Evolutionary conservation across 2,888 invertebrate genomes (phyloP).

Genomic region (Patella pellucida): DNA sequence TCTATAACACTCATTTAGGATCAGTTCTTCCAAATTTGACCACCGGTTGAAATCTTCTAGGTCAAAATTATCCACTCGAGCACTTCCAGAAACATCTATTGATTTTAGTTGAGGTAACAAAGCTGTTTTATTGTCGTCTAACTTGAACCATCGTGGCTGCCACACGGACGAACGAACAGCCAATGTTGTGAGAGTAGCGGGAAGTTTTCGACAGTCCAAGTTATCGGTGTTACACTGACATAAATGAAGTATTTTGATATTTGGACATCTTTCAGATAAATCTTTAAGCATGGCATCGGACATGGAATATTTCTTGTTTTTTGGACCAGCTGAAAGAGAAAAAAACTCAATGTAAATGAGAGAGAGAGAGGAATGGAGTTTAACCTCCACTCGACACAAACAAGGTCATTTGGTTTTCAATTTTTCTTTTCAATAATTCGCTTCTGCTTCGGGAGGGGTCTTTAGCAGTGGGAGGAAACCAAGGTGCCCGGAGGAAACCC

Average conservation of each 20-base stretch:
- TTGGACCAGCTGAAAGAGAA: constrained; percentile 39
- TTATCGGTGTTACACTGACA: constrained; percentile 44
- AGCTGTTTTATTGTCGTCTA: constrained; percentile 23
- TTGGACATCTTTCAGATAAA: constrained; percentile 57
- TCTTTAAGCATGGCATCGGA: constrained; percentile 60
- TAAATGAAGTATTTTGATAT: constrained; percentile 47
- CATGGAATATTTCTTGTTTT: constrained; percentile 48
- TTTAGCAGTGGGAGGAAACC: too few relatives aligned
- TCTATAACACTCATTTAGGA: constrained; percentile 52
- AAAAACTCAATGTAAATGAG: too few relatives aligned
- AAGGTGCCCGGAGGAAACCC: too few relatives aligned
- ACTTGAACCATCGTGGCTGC: constrained; percentile 52
- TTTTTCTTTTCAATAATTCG: too few relatives aligned
- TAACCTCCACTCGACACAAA: too few relatives aligned
- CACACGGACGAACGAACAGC: constrained; percentile 44
- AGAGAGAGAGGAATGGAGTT: too few relatives aligned
- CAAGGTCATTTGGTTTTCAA: too few relatives aligned
- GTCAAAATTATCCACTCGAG: constrained; percentile 47
- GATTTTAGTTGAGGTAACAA: constrained; percentile 40
- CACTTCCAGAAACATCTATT: constrained; percentile 43
- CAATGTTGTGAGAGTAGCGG: constrained; percentile 42
- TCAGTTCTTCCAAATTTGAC: constrained; percentile 39
- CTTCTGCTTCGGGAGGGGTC: too few relatives aligned
- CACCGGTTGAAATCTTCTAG: constrained; percentile 43
- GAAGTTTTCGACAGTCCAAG: constrained; percentile 43